A percentile compares a stretch with the other conserved stretches of the same genome.
Evolutionary conservation across 2,888 invertebrate genomes (phyloP).

Genomic region (Plebejus argus): DNA sequence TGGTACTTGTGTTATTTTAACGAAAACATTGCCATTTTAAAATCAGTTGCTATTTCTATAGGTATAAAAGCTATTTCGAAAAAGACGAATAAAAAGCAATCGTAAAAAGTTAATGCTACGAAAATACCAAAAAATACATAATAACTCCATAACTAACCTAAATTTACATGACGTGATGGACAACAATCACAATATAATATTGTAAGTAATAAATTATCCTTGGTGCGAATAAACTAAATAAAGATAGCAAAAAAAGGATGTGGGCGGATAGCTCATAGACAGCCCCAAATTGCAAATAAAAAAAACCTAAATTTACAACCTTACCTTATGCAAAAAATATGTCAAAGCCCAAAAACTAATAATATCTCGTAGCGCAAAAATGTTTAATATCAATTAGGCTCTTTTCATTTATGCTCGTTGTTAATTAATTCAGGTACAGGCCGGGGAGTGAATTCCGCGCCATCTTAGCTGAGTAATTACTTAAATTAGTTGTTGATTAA

Average conservation of each 20-base stretch:
- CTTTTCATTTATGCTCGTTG: not conserved
- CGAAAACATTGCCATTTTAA: no score
- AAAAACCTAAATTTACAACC: not conserved
- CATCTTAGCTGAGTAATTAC: conserved; percentile 9
- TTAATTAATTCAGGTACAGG: conserved; percentile 3
- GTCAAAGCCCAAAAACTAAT: not conserved
- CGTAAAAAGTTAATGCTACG: not conserved
- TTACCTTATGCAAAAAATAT: not conserved
- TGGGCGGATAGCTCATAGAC: no score
- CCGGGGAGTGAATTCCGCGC: not conserved
- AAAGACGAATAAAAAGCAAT: not conserved
- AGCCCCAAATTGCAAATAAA: no score
- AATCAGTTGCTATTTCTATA: no score
- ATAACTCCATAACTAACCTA: not conserved
- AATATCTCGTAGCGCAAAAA: not conserved
- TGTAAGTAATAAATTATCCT: no score
- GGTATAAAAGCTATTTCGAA: no score
- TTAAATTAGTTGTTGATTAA: conserved; percentile 27
- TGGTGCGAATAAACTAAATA: no score
- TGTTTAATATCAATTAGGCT: conserved; percentile 14
- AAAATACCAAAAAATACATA: not conserved
- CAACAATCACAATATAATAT: no score
- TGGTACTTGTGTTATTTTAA: no score
- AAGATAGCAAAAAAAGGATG: no score
- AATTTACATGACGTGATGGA: no score